These are phyloP conservation scores for Bryconaethiops microstoma DNA, from an alignment of 2,797 vertebrate genomes.

Conservation along the genomic window DNA sequence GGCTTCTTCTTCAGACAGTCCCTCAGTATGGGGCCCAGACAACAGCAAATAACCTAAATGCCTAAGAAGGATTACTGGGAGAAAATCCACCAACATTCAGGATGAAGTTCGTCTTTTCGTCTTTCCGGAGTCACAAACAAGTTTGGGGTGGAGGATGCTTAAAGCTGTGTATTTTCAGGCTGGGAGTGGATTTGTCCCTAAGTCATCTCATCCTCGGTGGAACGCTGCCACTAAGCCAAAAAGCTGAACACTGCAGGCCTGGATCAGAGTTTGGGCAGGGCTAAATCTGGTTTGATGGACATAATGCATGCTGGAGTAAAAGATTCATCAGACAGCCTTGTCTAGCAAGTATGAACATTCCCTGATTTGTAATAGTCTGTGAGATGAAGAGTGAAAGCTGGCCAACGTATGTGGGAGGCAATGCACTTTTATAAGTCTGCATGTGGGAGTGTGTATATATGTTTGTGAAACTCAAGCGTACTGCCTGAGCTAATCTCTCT, in stretches of 20 bases:
- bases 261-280: constrained; percentile 1
- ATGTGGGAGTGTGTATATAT: constrained; percentile 1
- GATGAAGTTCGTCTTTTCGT: constrained; percentile 37
- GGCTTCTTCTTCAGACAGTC: constrained; percentile 27
- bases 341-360: not conserved
- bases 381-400: not conserved
- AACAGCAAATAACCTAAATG: constrained; percentile 42
- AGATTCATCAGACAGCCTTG: constrained; percentile 7
- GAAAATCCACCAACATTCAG: constrained; percentile 50
- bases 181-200: constrained; percentile 55
- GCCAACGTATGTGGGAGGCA: not conserved
- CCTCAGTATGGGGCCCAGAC: constrained; percentile 44
- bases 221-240: constrained; percentile 26
- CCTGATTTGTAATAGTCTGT: not conserved
- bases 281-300: constrained; percentile 4
- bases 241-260: constrained; percentile 9
- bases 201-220: constrained; percentile 63
- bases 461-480: not conserved
- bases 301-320: not conserved
- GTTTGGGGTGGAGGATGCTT: constrained; percentile 18
- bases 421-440: not conserved
- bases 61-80: constrained; percentile 49
- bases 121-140: constrained; percentile 25
- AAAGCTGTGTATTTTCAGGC: constrained; percentile 57
- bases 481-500: not conserved